Evolutionary conservation across 2,888 invertebrate genomes (phyloP), one percentile per base, ranked within the genome.

Genomic region (Escarpia spicata): DNA sequence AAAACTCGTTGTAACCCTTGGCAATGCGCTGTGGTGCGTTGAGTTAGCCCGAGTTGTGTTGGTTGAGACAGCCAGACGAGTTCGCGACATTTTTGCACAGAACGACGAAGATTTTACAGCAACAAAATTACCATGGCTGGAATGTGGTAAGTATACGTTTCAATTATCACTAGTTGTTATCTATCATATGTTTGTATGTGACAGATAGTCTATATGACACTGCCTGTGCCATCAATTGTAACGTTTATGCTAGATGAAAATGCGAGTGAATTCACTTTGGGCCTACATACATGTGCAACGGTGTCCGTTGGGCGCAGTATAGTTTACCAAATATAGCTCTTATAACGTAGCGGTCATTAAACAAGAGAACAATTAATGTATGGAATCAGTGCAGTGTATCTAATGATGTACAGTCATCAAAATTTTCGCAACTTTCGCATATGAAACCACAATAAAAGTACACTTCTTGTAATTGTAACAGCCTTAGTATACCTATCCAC

Each of bases 131-230:
- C 75, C 75, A 75, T 75, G 75, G 75, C 75, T 75, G 75, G 75
- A n/a, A 75, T 75, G 75, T 75, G 75, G 75, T 75, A 26, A 75
- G 75, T 75, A 75, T 26, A n/a, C n/a, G 75, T 75, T 75, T 75
- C 6, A 75, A 75, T 75, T 75, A n/a, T 75, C 26, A 75, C 75
- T 75, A 26, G 6, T 75, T 75, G 75, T 75, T 26, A 75, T 75
- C 26, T 26, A 26, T 4, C 75, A 75, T 26, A 26, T 26, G n/a
- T 4, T 26, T 15, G n/a, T 75, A 4, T 75, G 2, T 26, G 75
- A 3, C 3, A 75, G 26, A 0, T 9, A 15, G 12, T 12, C 15
- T 52, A 1, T 52, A 52, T 52, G 15, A 75, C 75, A 26, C n/a
- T 37, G 37, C 37, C 37, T 37, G 37, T 37, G 37, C 1, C 75